A percentile compares a stretch with the other conserved stretches of the same genome.
phyloP scores from a whole-genome alignment of 2,888 invertebrate species.

The Pachycephus smyrnensis region DNA sequence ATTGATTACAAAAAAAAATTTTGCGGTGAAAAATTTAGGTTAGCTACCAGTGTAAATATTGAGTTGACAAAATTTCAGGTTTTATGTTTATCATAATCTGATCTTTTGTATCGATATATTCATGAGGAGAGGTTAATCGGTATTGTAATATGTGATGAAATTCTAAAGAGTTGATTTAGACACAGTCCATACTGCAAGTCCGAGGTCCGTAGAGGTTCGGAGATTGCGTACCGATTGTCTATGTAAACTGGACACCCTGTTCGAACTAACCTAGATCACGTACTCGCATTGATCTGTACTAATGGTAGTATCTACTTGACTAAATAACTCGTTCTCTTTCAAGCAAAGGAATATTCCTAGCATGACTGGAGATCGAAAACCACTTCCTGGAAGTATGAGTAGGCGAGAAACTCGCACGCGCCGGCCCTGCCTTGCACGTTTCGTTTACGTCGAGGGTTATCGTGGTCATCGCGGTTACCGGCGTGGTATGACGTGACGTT shows the following conservation, averaged over 20 bases:
- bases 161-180: not conserved
- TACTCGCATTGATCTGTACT: not conserved
- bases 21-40: not conserved
- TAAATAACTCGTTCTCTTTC: not conserved
- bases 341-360: not conserved
- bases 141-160: not conserved
- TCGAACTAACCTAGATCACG: not conserved
- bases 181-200: not conserved
- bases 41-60: not conserved
- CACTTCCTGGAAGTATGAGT: not conserved
- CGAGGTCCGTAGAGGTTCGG: not conserved
- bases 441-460: constrained; percentile 24
- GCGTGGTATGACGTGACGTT: constrained; percentile 22
- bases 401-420: not conserved
- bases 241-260: not conserved
- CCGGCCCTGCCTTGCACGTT: not conserved
- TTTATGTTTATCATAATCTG: not conserved
- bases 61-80: accelerated
- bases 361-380: not conserved
- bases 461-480: constrained; percentile 20
- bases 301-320: not conserved
- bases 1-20: not conserved
- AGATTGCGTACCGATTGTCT: not conserved
- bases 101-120: not conserved
- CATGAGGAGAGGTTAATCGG: not conserved